Base-by-base conservation (phyloP, 2,888 invertebrate genomes). In the Nasonia oneida region DNA sequence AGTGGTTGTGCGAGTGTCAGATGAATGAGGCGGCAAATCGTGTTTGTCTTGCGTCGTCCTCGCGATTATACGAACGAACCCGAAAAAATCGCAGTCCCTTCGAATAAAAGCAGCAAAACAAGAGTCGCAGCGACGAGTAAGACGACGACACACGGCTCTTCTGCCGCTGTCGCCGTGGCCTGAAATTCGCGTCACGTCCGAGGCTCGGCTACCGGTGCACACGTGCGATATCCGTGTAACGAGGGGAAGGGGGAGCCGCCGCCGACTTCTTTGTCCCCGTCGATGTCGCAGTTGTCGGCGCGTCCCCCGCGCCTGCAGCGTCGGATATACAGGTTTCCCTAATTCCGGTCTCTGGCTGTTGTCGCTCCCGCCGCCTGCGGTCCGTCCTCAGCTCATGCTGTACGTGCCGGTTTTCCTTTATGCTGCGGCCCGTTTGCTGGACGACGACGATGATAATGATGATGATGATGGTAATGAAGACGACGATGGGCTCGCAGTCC, bases 131-230 rank as follows among this genome's bases (percentile, higher is more conserved):
- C 75, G 23, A 53, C 67, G 23, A 53, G 5, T 67, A 33, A 39
- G 78, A 73, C 70, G 39, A 37, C 53, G 50, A 37, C 23, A 4
- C 33, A 14, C 6, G 76, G 15, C 23, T 18, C 67, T 53, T 12
- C 53, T 39, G 57, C 57, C 71, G 39, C 18, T 53, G 57, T n/a
- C 57, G n/a, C n/a, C 57, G 57, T 23, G 57, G 57, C 57, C 57
- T 61, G n/a, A 81, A 81, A 82, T 83, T 76, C 77, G 18, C 70
- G 57, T 77, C 83, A 77, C 83, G 77, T 77, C 18, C 81, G 70
- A 39, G 67, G 67, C 67, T 14, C 29, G 67, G 8, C 67, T 67
- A 67, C 33, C 33, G 29, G 6, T 39, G 42, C 70, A 77, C 76
- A 67, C 76, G 74, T 29, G 67, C 37, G 18, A n/a, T 47, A 23